Percentiles rank a stretch among this genome's conserved stretches.
Conservation (phyloP, 2,888 invertebrate genomes). For the Chymomyza procnemis region DNA sequence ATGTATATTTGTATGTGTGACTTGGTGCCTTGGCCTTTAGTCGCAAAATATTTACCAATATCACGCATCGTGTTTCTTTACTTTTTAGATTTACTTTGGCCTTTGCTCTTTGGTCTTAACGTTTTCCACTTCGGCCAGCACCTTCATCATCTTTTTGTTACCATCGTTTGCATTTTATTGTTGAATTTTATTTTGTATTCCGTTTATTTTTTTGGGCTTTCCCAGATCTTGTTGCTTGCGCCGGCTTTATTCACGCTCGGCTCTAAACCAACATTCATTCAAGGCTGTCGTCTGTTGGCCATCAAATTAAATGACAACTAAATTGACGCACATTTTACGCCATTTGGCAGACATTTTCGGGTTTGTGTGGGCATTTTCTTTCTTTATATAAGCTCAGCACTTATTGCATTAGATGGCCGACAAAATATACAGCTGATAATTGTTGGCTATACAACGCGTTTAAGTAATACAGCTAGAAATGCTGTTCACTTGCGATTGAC, state of each 20-base stretch:
- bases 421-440: slow-evolving; percentile 49
- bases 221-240: slow-evolving; percentile 8
- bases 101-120: neutral
- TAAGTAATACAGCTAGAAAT: slow-evolving; percentile 35
- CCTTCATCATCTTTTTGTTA: slow-evolving; percentile 10
- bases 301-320: slow-evolving; percentile 62
- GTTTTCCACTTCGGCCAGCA: slow-evolving; percentile 20
- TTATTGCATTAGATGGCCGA: slow-evolving; percentile 18
- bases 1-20: slow-evolving; percentile 12
- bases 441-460: slow-evolving; percentile 29
- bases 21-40: slow-evolving; percentile 8
- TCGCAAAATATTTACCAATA: slow-evolving; percentile 25
- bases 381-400: slow-evolving; percentile 36
- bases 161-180: slow-evolving; percentile 44
- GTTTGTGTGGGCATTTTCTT: slow-evolving; percentile 20
- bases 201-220: slow-evolving; percentile 7
- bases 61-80: slow-evolving; percentile 35
- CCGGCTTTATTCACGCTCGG: neutral
- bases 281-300: slow-evolving; percentile 37
- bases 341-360: slow-evolving; percentile 57
- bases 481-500: neutral
- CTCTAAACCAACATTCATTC: slow-evolving; percentile 15
- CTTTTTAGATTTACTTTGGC: neutral
- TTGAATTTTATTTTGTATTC: slow-evolving; percentile 35
- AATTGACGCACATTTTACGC: slow-evolving; percentile 58